phyloP scores from a whole-genome alignment of 2,888 invertebrate species.

The Meliscaeva auricollis region DNA sequence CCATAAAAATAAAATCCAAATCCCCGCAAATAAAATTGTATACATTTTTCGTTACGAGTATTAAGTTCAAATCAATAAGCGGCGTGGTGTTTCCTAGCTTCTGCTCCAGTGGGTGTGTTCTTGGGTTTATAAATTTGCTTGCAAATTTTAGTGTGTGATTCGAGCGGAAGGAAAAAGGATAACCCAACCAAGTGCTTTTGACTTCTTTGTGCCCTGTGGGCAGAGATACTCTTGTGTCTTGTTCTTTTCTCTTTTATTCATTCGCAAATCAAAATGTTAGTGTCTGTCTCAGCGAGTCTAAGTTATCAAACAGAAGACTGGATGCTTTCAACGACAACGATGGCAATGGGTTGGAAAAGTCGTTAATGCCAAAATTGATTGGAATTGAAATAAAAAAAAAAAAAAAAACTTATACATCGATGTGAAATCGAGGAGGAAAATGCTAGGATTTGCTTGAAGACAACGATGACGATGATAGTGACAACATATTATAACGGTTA shows the following conservation, averaged over 20 bases:
- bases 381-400: conserved; percentile 68
- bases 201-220: conserved; percentile 53
- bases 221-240: conserved; percentile 65
- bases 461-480: conserved; percentile 42
- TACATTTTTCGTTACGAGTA: conserved; percentile 69
- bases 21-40: conserved; percentile 71
- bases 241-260: conserved; percentile 26
- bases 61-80: conserved; percentile 73
- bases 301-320: conserved; percentile 45
- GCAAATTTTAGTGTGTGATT: conserved; percentile 1
- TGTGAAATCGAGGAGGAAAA: conserved; percentile 60
- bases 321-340: conserved; percentile 69
- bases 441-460: conserved; percentile 48
- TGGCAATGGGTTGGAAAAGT: conserved; percentile 74
- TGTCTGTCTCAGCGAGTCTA: conserved; percentile 13
- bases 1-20: conserved; percentile 31
- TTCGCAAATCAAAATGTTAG: conserved; percentile 29
- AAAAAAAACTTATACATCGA: neutral
- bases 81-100: conserved; percentile 13
- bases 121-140: conserved; percentile 15
- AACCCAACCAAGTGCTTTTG: conserved; percentile 49
- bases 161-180: conserved; percentile 34
- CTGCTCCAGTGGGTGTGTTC: neutral
- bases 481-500: conserved; percentile 36
- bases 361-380: conserved; percentile 72